Evolutionary conservation across 2,888 invertebrate genomes (phyloP), one percentile per base, ranked within the genome.

Genomic region (Drosophila sordidula): DNA sequence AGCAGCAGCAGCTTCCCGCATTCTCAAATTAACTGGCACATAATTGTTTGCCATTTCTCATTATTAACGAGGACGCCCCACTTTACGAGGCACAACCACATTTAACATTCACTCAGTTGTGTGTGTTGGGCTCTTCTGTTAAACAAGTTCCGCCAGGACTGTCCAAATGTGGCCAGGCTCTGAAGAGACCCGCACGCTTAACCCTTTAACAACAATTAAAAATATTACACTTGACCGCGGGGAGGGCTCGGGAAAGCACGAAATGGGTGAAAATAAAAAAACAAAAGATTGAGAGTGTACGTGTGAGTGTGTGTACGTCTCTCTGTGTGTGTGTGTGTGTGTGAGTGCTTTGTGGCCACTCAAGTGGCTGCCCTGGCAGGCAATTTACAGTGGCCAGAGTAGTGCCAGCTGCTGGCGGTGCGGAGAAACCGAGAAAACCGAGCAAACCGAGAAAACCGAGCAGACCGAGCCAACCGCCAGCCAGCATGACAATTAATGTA

Each of bases 201-300:
- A 84, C 76, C 88, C 86, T 82, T 84, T 71, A 85, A 80, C 77
- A 87, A 87, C 83, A 88, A 88, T 88, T 86, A 87, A 87, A 84
- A 79, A 85, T 87, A 77, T 77, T 83, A 70, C 76, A 70, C 62
- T 70, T 75, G 75, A 73, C 81, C 73, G 72, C 49, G 18, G 16
- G 44, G 56, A 51, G 39, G 32, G 34, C 4, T 34, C 34, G 12
- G 32, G 0, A 4, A 11, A 11, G 14, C 14, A 38, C 38, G 3
- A 16, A 32, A n/a, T 8, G 26, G 39, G 41, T 9, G 12, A 9
- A 22, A 29, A 14, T 36, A 36, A 29, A 39, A 66, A 68, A 62
- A 46, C 46, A 44, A 47, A 22, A 51, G 55, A 51, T 46, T 38
- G 12, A 42, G 26, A 64, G 44, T 12, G 14, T 41, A n/a, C 50